phyloP scores from a whole-genome alignment of 2,888 invertebrate species.

The Lamproptera curius region DNA sequence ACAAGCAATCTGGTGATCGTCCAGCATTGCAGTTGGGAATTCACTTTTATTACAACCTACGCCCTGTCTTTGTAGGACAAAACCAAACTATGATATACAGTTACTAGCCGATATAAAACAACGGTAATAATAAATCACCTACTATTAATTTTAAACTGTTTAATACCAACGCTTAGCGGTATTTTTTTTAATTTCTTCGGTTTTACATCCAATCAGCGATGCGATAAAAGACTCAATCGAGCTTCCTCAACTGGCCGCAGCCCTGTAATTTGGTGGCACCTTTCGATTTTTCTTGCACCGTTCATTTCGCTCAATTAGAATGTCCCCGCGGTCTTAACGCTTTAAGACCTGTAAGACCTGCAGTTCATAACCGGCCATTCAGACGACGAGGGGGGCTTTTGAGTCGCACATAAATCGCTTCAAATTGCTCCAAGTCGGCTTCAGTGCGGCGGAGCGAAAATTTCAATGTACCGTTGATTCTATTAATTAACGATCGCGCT shows the following conservation, averaged over 20 bases:
- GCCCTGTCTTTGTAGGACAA: no score
- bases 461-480: constrained; percentile 73
- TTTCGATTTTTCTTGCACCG: constrained; percentile 6
- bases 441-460: constrained; percentile 56
- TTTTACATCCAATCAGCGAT: no score
- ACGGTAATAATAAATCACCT: no score
- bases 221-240: neutral
- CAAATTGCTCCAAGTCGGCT: constrained; percentile 37
- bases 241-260: neutral
- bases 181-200: no score
- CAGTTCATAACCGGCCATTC: constrained; percentile 33
- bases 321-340: constrained; percentile 16
- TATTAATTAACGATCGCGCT: constrained; percentile 67
- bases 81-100: no score
- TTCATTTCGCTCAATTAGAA: constrained; percentile 17
- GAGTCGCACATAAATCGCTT: constrained; percentile 44
- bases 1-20: no score
- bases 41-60: no score
- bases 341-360: constrained; percentile 25
- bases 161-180: no score
- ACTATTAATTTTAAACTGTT: no score
- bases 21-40: no score
- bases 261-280: constrained; percentile 1
- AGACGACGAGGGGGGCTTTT: constrained; percentile 33
- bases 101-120: no score